Evolutionary conservation across 2,888 invertebrate genomes (phyloP).

Genomic region (Ichneumon xanthorius): DNA sequence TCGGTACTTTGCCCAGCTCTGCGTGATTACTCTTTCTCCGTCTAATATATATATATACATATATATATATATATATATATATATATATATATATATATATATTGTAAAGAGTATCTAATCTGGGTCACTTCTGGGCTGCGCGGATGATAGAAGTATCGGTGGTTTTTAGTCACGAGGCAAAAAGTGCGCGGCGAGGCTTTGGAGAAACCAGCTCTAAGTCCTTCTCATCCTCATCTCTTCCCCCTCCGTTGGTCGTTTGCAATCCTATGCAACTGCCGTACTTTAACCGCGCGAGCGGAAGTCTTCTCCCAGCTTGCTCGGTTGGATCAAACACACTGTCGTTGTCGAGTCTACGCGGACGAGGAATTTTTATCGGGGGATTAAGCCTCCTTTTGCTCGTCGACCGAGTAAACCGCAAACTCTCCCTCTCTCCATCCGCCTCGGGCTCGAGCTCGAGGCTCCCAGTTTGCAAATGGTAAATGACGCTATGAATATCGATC

Average conservation of each 20-base stretch:
- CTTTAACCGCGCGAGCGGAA: slow-evolving; percentile 34
- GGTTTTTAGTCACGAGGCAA: neutral
- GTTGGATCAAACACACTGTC: slow-evolving; percentile 44
- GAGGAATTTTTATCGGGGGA: slow-evolving; percentile 61
- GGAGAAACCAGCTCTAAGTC: slow-evolving; percentile 36
- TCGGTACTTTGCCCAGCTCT: no score
- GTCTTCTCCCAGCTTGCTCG: slow-evolving; percentile 40
- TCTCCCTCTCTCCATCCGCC: neutral
- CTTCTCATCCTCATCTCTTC: slow-evolving; percentile 34
- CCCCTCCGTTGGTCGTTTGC: slow-evolving; percentile 20
- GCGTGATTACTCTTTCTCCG: no score
- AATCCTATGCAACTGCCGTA: slow-evolving; percentile 33
- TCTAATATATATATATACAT: no score
- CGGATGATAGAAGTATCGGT: neutral
- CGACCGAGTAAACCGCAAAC: slow-evolving; percentile 44
- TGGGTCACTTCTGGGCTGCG: neutral
- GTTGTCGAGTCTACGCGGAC: slow-evolving; percentile 38
- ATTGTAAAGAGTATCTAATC: no score
- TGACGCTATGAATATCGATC: slow-evolving; percentile 58
- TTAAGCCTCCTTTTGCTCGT: slow-evolving; percentile 30
- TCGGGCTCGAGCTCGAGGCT: slow-evolving; percentile 17
- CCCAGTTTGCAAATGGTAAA: slow-evolving; percentile 55
- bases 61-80: no score
- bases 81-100: no score
- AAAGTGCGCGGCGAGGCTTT: slow-evolving; percentile 25